Percentiles rank a stretch among this genome's conserved stretches.
These are phyloP conservation scores for Sminthurides bifidus DNA, from an alignment of 1,140 invertebrate genomes.

Conservation along the genomic window DNA sequence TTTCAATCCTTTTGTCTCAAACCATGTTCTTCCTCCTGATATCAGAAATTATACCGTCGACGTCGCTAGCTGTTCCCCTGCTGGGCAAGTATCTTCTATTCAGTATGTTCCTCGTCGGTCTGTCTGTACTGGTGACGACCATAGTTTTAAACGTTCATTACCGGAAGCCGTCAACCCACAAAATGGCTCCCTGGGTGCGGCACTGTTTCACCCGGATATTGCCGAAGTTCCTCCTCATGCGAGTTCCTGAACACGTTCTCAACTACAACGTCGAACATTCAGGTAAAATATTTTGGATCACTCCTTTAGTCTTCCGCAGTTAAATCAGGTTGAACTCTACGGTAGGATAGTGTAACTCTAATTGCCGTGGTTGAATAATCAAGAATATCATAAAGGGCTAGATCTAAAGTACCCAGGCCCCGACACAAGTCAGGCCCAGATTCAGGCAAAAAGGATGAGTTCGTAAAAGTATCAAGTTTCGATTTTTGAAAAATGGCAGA, in stretches of 20 bases:
- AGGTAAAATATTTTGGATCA: no score
- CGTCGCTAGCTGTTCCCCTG: constrained; percentile 87
- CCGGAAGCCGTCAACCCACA: constrained; percentile 94
- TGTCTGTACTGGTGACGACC: constrained; percentile 94
- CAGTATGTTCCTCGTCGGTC: constrained; percentile 92
- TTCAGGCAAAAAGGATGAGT: no score
- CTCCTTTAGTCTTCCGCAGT: no score
- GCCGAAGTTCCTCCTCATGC: constrained; percentile 71
- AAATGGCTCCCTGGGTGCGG: constrained; percentile 84
- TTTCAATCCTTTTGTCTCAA: constrained; percentile 94
- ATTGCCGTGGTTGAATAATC: no score
- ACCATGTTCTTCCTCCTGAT: constrained; percentile 99
- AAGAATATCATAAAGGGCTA: no score
- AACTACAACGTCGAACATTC: constrained; percentile 15
- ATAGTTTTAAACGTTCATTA: constrained; percentile 98
- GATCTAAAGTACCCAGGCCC: no score
- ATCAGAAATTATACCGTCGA: constrained; percentile 96
- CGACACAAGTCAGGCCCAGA: no score
- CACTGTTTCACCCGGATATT: constrained; percentile 74
- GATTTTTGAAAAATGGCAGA: no score
- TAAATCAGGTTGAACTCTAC: no score
- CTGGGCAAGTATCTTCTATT: constrained; percentile 97
- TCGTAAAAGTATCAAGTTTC: no score
- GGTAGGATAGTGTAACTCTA: no score
- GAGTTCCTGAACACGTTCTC: constrained; percentile 39